A percentile compares a stretch with the other conserved stretches of the same genome.
These are phyloP conservation scores for Siphonodentalium dalli DNA, from an alignment of 2,888 invertebrate genomes.

Conservation along the genomic window DNA sequence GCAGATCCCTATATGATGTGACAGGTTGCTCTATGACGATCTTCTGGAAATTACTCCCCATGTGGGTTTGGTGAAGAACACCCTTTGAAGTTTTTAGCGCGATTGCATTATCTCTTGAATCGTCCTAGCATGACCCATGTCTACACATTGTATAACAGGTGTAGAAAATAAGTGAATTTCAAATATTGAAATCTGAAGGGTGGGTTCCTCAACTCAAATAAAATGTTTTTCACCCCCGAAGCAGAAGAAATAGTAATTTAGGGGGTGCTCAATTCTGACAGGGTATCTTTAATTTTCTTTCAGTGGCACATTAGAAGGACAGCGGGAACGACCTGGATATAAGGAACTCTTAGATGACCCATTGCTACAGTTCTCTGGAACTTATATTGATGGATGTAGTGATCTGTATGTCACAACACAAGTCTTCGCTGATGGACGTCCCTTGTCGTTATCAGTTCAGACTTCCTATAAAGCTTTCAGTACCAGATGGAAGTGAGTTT, in stretches of 20 bases:
- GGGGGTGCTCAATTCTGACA: too few relatives aligned
- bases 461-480: conserved; percentile 93
- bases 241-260: too few relatives aligned
- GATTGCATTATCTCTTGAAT: too few relatives aligned
- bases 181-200: too few relatives aligned
- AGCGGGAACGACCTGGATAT: conserved; percentile 84
- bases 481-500: conserved; percentile 86
- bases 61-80: too few relatives aligned
- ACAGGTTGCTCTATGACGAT: too few relatives aligned
- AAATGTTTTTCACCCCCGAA: too few relatives aligned
- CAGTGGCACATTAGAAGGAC: conserved; percentile 93
- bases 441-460: conserved; percentile 83
- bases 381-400: conserved; percentile 83
- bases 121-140: too few relatives aligned
- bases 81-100: too few relatives aligned
- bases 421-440: conserved; percentile 79
- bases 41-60: too few relatives aligned
- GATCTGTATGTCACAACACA: conserved; percentile 89
- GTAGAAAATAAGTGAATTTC: neutral
- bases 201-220: too few relatives aligned
- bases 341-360: conserved; percentile 87
- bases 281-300: conserved; percentile 47
- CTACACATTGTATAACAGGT: neutral
- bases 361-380: conserved; percentile 87
- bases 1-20: too few relatives aligned